Base-by-base conservation (phyloP, 1,140 invertebrate species). In the Bacillus rossius region DNA sequence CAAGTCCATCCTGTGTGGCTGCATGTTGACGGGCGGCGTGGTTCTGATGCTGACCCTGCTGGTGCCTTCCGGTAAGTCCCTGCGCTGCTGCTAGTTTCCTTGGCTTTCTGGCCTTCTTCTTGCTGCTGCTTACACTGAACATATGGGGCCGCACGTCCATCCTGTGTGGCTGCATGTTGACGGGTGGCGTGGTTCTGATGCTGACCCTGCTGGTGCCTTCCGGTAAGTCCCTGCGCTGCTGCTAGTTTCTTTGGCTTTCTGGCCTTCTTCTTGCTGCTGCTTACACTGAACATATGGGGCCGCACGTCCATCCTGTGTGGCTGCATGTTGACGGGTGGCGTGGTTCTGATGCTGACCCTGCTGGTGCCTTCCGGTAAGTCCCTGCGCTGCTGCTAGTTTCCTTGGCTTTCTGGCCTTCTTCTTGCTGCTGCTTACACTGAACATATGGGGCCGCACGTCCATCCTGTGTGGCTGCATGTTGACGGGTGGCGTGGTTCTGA, bases 181-280 rank as follows among this genome's bases (percentile, higher is more conserved):
- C 84, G 1, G 84, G 85, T 5, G 88, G 87, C 16, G 54, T 80
- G 10, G 77, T 80, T 17, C 73, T 88, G 25, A 68, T 87, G 23
- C 67, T 76, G 7, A 84, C 82, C 0, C 71, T 80, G 47, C 69
- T 80, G 19, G 77, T 87, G 22, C 82, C 85, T 14, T 41, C 69
- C 59, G 69, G 83, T 84, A 10, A 34, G 29, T n/a, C n/a, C n/a
- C n/a, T n/a, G n/a, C n/a, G n/a, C n/a, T n/a, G n/a, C n/a, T n/a
- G n/a, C n/a, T n/a, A n/a, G n/a, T n/a, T n/a, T n/a, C n/a, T n/a
- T 91, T 0, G 90, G 93, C 74, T 77, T 91, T 59, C 88, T 88
- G 1, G 86, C 84, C 2, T 91, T 90, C 65, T 75, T 76, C 0
- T 80, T 89, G 63, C 74, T 87, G 2, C 73, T 89, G 14, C 76